A percentile compares a stretch with the other conserved stretches of the same genome.
phyloP scores from a whole-genome alignment of 2,113 vertebrate species.

The Mus pahari region DNA sequence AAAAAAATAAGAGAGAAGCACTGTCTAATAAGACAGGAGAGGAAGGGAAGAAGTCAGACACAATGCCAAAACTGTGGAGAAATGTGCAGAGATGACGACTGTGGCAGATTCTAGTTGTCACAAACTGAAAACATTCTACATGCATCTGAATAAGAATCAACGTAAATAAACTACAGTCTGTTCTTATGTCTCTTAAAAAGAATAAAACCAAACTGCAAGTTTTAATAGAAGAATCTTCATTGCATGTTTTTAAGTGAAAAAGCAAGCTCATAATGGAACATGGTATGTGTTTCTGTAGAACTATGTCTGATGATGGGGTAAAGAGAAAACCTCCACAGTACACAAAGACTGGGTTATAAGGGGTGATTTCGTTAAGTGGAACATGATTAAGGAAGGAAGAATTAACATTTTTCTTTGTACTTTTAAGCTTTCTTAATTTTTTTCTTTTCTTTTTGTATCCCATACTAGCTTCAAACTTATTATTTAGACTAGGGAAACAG shows the following conservation, averaged over 20 bases:
- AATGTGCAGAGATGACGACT: not conserved
- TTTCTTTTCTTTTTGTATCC: not conserved
- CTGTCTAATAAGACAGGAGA: fast-evolving
- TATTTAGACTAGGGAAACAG: not conserved
- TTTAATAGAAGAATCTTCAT: not conserved
- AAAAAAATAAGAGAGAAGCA: too few relatives aligned
- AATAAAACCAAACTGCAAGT: not conserved
- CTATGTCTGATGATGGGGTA: not conserved
- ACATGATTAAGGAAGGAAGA: not conserved
- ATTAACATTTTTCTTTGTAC: conserved; percentile 21
- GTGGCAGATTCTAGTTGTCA: not conserved
- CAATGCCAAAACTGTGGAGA: not conserved
- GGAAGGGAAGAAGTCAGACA: not conserved
- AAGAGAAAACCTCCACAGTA: not conserved
- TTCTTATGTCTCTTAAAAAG: conserved; percentile 19
- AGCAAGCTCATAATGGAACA: not conserved
- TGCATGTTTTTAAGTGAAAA: not conserved
- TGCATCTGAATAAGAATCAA: not conserved
- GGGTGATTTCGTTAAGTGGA: not conserved
- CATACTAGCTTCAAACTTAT: not conserved
- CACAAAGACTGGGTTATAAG: not conserved
- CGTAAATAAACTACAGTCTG: not conserved
- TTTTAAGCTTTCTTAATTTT: not conserved
- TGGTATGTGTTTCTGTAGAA: not conserved
- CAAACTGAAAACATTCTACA: not conserved